Evolutionary conservation across 1,140 invertebrate species (phyloP), one percentile per base, ranked within the genome.

Genomic region (Elymnias hypermnestra): DNA sequence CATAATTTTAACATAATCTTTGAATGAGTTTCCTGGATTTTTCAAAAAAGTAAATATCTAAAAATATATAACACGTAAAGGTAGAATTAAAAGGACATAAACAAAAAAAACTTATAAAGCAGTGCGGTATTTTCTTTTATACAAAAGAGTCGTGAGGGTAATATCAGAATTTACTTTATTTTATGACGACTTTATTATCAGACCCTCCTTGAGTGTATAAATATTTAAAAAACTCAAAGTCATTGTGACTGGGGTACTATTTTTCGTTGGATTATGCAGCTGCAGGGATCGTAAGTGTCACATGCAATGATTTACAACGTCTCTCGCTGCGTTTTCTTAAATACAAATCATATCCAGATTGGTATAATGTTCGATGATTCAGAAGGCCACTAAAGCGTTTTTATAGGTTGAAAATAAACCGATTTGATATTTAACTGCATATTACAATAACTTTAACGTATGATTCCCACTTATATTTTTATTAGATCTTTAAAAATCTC

Each of bases 381-480:
- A 78, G 53, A 52, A 61, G 35, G 37, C 57, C 45, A 77, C 62
- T 67, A 70, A 75, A 62, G 45, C 39, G 45, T 62, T 57, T 82
- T 77, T 77, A 76, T 63, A 49, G 55, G 58, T 61, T 43, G 45
- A 63, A 71, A 73, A 69, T 61, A 74, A 76, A 76, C 78, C 70
- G 74, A 83, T 76, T 79, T 71, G 47, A 67, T 72, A 71, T 78
- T 81, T 79, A 77, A 81, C 67, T 77, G 68, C 69, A 70, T 74
- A 76, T 77, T 79, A 79, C 73, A 78, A 60, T 83, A 72, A 72
- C 65, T 64, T 72, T 28, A 74, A 72, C 63, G 57, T 76, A 67
- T 68, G 65, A 73, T 74, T 69, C 57, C 63, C 54, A 59, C 59
- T 67, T 72, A 75, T 69, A 41, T 13, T 9, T 66, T 69, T 50